A percentile compares a stretch with the other conserved stretches of the same genome.
Conservation (phyloP, 2,888 invertebrate genomes). For the Drosophila macrospina region DNA sequence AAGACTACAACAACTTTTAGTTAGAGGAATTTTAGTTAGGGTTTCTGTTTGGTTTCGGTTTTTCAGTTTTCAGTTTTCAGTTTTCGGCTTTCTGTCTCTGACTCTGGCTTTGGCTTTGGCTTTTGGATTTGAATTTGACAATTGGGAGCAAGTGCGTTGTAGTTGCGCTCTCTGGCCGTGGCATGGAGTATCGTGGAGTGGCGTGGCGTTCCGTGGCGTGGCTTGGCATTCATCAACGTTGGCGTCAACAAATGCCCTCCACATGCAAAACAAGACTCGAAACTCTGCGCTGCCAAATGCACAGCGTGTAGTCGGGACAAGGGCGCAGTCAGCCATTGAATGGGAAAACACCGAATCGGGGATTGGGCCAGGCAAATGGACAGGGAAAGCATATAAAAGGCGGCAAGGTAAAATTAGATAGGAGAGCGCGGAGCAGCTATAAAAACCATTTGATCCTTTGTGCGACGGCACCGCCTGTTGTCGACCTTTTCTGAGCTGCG, state of each 20-base stretch:
- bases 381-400: constrained; percentile 62
- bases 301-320: constrained; percentile 48
- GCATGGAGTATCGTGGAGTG: background rate
- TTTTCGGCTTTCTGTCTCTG: constrained; percentile 22
- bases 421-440: constrained; percentile 51
- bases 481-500: constrained; percentile 48
- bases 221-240: constrained; percentile 70
- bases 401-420: constrained; percentile 71
- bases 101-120: constrained; percentile 13
- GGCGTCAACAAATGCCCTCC: constrained; percentile 63
- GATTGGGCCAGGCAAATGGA: constrained; percentile 2
- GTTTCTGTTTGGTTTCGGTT: constrained; percentile 34
- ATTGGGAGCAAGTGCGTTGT: constrained; percentile 53
- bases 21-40: constrained; percentile 60
- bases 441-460: constrained; percentile 76
- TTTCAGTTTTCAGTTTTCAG: constrained; percentile 13
- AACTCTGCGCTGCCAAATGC: constrained; percentile 49
- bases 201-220: constrained; percentile 53
- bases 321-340: constrained; percentile 1
- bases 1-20: constrained; percentile 48
- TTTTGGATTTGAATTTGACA: constrained; percentile 19
- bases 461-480: constrained; percentile 38
- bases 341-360: background rate
- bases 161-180: constrained; percentile 33
- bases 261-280: constrained; percentile 59